These are phyloP conservation scores for Bellardia bayeri DNA, from an alignment of 2,888 invertebrate genomes.

Conservation along the genomic window DNA sequence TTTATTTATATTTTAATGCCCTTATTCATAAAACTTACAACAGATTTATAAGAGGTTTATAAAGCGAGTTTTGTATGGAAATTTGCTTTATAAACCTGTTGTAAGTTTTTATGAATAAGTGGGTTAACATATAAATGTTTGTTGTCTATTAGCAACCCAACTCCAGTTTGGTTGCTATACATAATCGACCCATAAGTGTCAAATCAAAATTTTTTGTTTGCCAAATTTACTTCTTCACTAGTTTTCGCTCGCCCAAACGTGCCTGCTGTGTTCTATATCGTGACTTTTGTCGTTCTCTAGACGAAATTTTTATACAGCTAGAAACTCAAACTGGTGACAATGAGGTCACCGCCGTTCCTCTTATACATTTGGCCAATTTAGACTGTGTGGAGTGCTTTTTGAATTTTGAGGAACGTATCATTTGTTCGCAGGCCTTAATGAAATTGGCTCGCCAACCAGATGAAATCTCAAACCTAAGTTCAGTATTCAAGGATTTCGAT, in stretches of 20 bases:
- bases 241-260: conserved; percentile 88
- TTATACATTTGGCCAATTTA: conserved; percentile 88
- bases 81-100: too few relatives aligned
- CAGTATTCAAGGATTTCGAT: conserved; percentile 90
- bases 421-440: conserved; percentile 87
- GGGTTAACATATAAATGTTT: too few relatives aligned
- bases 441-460: conserved; percentile 88
- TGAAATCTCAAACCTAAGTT: conserved; percentile 88
- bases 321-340: conserved; percentile 88
- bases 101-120: too few relatives aligned
- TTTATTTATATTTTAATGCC: too few relatives aligned
- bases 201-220: neutral
- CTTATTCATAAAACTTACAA: too few relatives aligned
- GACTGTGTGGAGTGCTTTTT: conserved; percentile 88
- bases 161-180: too few relatives aligned
- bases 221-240: conserved; percentile 76
- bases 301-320: conserved; percentile 88
- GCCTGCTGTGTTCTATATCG: conserved; percentile 87
- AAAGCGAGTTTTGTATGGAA: too few relatives aligned
- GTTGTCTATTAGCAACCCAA: too few relatives aligned
- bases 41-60: too few relatives aligned
- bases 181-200: too few relatives aligned
- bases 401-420: conserved; percentile 89
- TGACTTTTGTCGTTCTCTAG: conserved; percentile 88
- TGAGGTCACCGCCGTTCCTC: conserved; percentile 88